Evolutionary conservation across 2,797 vertebrate genomes (phyloP).

Genomic region (Sciurus carolinensis): DNA sequence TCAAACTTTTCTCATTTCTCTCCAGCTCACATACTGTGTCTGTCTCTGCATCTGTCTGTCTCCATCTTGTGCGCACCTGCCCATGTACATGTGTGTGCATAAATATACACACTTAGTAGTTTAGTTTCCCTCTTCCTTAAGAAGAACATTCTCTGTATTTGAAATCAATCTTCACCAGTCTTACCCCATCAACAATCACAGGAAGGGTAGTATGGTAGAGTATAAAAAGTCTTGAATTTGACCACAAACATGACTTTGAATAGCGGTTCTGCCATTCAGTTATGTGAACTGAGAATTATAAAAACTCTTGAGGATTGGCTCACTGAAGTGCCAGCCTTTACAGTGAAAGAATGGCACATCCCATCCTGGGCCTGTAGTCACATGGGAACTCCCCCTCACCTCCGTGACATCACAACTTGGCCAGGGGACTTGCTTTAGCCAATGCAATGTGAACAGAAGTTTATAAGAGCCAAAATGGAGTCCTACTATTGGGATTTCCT

Average conservation of each 20-base stretch:
- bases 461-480: not conserved
- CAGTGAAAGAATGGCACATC: not conserved
- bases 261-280: not conserved
- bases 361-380: accelerated
- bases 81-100: accelerated
- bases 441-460: not conserved
- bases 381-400: not conserved
- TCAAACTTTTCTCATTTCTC: not conserved
- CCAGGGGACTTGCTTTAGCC: not conserved
- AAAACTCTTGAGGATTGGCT: not conserved
- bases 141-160: not conserved
- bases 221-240: not conserved
- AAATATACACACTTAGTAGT: not conserved
- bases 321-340: not conserved
- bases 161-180: not conserved
- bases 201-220: not conserved
- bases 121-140: not conserved
- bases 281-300: not conserved
- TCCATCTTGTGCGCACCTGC: not conserved
- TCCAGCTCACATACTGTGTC: not conserved
- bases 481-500: not conserved
- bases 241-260: not conserved
- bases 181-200: not conserved
- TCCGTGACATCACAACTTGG: not conserved
- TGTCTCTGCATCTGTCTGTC: not conserved